Base-by-base conservation (phyloP, 2,113 vertebrate species). In the Phaethornis superciliosus region DNA sequence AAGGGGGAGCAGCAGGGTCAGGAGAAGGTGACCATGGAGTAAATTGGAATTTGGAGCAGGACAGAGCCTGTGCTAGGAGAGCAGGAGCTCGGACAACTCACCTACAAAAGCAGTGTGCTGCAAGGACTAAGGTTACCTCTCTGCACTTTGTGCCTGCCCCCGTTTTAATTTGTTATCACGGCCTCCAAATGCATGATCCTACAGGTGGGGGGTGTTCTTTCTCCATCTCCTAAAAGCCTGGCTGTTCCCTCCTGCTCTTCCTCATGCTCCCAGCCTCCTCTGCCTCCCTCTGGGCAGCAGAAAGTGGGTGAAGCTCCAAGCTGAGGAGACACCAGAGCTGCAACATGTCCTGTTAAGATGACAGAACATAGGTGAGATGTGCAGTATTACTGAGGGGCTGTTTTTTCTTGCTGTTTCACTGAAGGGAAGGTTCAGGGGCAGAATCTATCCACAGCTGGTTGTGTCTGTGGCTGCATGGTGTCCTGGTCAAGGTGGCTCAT, bases 361-460 rank as follows among this genome's bases (percentile, higher is more conserved):
- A 15, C 35, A 51, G 55, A 47, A 49, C 1, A 10, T n/a, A 17
- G 60, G 44, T 21, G 47, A 28, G 70, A 15, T 44, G 69, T 46
- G 63, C 32, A 7, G 5, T 26, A 4, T 30, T 10, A 13, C 22
- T 24, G 9, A 10, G 44, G 16, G 0, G 3, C 55, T 22, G 11
- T n/a, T 16, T 51, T 49, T 40, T 40, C 40, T 33, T 40, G 15
- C 47, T 55, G 30, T 42, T 35, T 16, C 4, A 7, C 51, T 30
- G 33, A 44, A 76, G 62, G n/a, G 32, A 42, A 62, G 33, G 69
- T 12, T 75, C 37, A 59, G 52, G 15, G 1, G 1, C 46, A 46
- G 52, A 12, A 40, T 33, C 16, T 0, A 1, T n/a, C n/a, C 1
- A 1, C 60, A 22, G 60, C 7, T 2, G 0, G 33, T 23, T 26